These are phyloP conservation scores for Ichneumon xanthorius DNA, from an alignment of 2,888 invertebrate genomes.

Conservation along the genomic window DNA sequence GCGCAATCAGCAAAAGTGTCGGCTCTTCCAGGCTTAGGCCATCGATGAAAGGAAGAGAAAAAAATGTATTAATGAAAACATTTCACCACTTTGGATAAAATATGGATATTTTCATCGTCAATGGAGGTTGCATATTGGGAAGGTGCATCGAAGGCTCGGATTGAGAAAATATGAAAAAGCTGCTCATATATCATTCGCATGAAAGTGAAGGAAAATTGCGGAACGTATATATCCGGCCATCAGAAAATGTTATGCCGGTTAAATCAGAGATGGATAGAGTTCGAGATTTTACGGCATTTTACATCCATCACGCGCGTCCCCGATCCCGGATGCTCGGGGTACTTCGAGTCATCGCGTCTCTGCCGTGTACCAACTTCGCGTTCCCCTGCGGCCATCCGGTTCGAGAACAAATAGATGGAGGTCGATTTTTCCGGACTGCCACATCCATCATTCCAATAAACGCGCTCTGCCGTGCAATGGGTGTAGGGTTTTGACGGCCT, in stretches of 20 bases:
- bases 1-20: neutral
- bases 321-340: conserved; percentile 27
- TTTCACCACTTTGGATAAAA: neutral
- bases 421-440: conserved; percentile 45
- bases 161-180: neutral
- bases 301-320: conserved; percentile 46
- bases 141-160: neutral
- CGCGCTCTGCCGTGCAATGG: conserved; percentile 42
- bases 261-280: conserved; percentile 1
- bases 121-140: neutral
- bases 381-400: conserved; percentile 17
- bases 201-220: neutral
- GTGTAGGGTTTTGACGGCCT: conserved; percentile 3
- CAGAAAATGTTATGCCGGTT: conserved; percentile 13
- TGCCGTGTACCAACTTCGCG: conserved; percentile 27
- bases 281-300: conserved; percentile 37
- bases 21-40: too few species aligned
- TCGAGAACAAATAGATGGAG: conserved; percentile 51
- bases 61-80: neutral
- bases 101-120: neutral
- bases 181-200: neutral
- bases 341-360: conserved; percentile 46
- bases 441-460: conserved; percentile 62
- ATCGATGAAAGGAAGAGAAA: neutral
- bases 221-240: neutral